Percentiles rank a stretch among this genome's conserved stretches.
Evolutionary conservation across 2,113 vertebrate species (phyloP).

Genomic region (Columba livia): DNA sequence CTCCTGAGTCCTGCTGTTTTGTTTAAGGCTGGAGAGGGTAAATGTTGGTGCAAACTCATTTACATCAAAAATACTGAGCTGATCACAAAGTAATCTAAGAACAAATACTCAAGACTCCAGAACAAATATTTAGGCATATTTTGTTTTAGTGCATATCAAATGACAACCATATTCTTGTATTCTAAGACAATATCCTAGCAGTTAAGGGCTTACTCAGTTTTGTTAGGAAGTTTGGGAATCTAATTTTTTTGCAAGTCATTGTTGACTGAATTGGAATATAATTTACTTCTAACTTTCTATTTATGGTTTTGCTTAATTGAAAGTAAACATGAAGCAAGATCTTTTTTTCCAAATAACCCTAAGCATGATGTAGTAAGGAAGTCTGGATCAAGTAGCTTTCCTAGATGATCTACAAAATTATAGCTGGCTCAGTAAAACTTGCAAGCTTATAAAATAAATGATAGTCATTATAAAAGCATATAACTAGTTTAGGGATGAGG

Average conservation of each 20-base stretch:
- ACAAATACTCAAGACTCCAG: slow-evolving; percentile 58
- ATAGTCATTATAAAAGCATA: not conserved
- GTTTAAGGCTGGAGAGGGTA: slow-evolving; percentile 69
- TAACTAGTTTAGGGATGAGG: not conserved
- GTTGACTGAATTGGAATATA: not conserved
- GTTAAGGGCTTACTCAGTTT: not conserved
- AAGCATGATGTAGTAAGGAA: not conserved
- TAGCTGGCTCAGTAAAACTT: not conserved
- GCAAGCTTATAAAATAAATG: not conserved
- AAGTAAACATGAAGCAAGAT: not conserved
- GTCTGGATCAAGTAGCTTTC: not conserved
- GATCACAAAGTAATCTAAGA: slow-evolving; percentile 62
- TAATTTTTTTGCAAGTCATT: not conserved
- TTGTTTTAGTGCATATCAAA: not conserved
- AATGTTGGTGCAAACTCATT: slow-evolving; percentile 76
- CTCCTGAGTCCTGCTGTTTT: slow-evolving; percentile 65
- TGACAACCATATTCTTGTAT: not conserved
- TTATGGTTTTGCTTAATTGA: not conserved
- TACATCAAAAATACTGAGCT: slow-evolving; percentile 71
- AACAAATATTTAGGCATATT: slow-evolving; percentile 41
- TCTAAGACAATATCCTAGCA: not conserved
- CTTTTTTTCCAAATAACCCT: not conserved
- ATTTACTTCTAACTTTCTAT: not conserved
- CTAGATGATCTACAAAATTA: not conserved
- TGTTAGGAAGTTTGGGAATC: not conserved